A percentile compares a stretch with the other conserved stretches of the same genome.
Conservation (phyloP, 2,113 vertebrate species). For the Montifringilla adamsi region DNA sequence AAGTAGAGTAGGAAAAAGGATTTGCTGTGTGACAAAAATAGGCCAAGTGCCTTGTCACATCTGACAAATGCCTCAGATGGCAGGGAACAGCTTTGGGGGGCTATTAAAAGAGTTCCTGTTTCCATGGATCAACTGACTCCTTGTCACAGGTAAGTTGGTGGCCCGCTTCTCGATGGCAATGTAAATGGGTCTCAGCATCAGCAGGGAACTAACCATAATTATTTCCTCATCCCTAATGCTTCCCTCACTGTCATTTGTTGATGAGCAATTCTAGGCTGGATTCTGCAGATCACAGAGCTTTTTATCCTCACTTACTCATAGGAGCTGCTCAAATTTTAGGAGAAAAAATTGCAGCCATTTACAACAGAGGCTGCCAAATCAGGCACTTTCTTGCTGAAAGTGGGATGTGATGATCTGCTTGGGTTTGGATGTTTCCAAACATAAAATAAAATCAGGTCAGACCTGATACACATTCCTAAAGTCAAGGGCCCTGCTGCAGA, state of each 20-base stretch:
- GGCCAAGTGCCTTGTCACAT: not conserved
- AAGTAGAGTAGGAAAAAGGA: constrained; percentile 55
- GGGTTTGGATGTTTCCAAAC: not conserved
- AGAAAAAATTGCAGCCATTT: not conserved
- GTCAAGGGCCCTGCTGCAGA: not conserved
- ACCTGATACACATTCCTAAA: not conserved
- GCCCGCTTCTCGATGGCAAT: not conserved
- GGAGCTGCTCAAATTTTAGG: not conserved
- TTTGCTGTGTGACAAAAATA: constrained; percentile 51
- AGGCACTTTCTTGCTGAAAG: not conserved
- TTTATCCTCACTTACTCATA: not conserved
- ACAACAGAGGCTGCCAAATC: not conserved
- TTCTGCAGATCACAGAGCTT: not conserved
- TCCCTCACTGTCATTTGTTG: not conserved
- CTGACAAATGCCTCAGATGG: constrained; percentile 27
- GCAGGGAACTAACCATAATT: not conserved
- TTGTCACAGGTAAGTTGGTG: not conserved
- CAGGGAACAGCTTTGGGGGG: not conserved
- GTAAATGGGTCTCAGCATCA: not conserved
- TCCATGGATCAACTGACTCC: not conserved
- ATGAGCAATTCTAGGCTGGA: not conserved
- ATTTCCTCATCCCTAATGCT: not conserved
- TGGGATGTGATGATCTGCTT: not conserved
- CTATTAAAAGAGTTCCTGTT: constrained; percentile 8
- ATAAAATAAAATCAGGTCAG: not conserved